A percentile compares a stretch with the other conserved stretches of the same genome.
These are phyloP conservation scores for Delia radicum DNA, from an alignment of 1,140 invertebrate genomes.

Conservation along the genomic window DNA sequence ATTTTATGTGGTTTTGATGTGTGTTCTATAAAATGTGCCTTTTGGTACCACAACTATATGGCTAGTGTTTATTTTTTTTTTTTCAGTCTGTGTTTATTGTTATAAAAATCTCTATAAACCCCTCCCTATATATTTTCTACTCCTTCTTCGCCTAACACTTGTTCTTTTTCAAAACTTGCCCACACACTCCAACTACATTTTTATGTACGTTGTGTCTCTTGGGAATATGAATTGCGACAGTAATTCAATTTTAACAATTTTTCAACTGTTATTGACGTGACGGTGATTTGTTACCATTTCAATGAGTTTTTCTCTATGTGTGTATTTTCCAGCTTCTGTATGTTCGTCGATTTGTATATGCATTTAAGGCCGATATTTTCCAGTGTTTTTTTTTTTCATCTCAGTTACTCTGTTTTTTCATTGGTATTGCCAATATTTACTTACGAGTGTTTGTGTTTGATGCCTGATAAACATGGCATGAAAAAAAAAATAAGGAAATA, in stretches of 20 bases:
- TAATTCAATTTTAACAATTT: conserved; percentile 57
- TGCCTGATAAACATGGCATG: background rate
- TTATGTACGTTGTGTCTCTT: background rate
- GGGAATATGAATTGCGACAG: conserved; percentile 39
- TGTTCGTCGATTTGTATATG: too few species aligned
- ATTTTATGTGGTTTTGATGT: background rate
- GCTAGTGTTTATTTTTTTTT: background rate
- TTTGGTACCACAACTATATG: background rate
- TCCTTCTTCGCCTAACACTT: background rate
- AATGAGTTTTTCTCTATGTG: conserved; percentile 13
- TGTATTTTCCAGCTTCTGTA: background rate
- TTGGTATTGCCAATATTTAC: background rate
- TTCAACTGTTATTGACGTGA: conserved; percentile 55
- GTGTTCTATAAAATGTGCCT: conserved; percentile 1
- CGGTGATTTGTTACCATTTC: conserved; percentile 40
- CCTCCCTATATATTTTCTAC: background rate
- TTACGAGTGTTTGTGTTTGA: conserved; percentile 1
- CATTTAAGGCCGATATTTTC: background rate
- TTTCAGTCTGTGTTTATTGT: background rate
- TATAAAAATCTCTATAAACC: background rate
- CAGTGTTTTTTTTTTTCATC: background rate
- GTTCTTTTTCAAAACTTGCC: background rate
- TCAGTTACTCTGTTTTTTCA: background rate
- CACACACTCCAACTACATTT: background rate
- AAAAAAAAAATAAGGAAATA: background rate